Evolutionary conservation across 2,888 invertebrate genomes (phyloP), one percentile per base, ranked within the genome.

Genomic region (Meganola albula): DNA sequence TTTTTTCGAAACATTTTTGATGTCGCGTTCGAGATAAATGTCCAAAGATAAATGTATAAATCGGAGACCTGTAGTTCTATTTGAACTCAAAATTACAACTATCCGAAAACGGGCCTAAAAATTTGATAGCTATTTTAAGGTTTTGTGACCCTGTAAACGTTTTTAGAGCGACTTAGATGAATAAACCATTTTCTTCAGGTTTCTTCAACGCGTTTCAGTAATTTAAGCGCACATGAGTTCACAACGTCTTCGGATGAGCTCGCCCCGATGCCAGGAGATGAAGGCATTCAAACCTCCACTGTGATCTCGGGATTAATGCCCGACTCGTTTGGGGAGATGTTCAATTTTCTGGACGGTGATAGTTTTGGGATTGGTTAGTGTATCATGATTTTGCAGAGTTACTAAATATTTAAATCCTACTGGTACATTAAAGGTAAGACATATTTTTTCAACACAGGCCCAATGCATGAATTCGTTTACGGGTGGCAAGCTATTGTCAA

Each of bases 401-500:
- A 20, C 8, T 16, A 16, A 16, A 16, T 16, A 16, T 4, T 16
- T 16, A 16, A 16, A 16, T 16, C 4, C 16, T 6, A 6, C 6
- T 5, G 16, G 16, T n/a, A n/a, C 16, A 16, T 16, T 4, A 16
- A 6, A 4, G 16, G 16, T n/a, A 16, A 24, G 11, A 27, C 18
- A 11, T 26, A 27, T 5, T 18, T 24, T 14, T 12, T n/a, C 16
- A 20, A 13, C 13, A 7, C 16, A 84, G 84, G 84, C 27, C 84
- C 84, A 4, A 80, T 85, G 82, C 85, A 84, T 44, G 84, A 84
- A 38, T 85, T 85, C 44, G 84, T 85, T 4, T 85, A 85, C 46
- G 85, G 85, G 1, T 84, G 83, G 84, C 84, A 85, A 59, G 78
- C 84, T 12, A 82, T 84, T 43, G 82, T 83, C n/a, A 85, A 84